These are phyloP conservation scores for Manis javanica DNA, from an alignment of 2,797 vertebrate species.

Conservation along the genomic window DNA sequence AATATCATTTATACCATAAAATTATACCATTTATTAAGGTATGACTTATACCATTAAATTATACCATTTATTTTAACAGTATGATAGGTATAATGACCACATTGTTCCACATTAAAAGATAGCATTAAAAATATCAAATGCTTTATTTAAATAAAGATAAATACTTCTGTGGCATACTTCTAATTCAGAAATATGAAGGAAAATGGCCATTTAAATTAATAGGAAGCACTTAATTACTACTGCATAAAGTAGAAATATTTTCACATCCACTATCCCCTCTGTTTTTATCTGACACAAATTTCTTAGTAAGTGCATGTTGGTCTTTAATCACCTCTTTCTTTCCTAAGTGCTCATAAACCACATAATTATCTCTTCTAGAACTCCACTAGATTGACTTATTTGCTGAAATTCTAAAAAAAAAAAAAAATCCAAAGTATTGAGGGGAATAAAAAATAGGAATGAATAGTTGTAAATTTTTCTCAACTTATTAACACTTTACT, in stretches of 20 bases:
- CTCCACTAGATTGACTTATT: slow-evolving; percentile 22
- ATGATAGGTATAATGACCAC: neutral
- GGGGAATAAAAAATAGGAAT: neutral
- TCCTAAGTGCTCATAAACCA: slow-evolving; percentile 56
- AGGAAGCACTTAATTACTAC: slow-evolving; percentile 44
- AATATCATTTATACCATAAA: neutral
- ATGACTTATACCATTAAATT: neutral
- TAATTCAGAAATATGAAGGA: slow-evolving; percentile 49
- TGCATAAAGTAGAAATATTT: slow-evolving; percentile 21
- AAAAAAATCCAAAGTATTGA: neutral
- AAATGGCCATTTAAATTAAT: slow-evolving; percentile 15
- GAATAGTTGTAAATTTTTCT: neutral
- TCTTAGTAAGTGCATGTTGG: neutral
- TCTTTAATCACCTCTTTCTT: neutral
- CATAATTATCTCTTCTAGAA: slow-evolving; percentile 37
- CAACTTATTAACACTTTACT: neutral
- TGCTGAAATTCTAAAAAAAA: neutral
- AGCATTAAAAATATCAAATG: slow-evolving; percentile 44
- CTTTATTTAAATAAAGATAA: slow-evolving; percentile 56
- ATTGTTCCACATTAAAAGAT: neutral
- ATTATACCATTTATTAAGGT: neutral
- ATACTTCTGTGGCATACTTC: neutral
- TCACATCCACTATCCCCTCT: slow-evolving; percentile 27
- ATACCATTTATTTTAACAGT: neutral
- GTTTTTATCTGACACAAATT: slow-evolving; percentile 48